Evolutionary conservation across 1,140 invertebrate genomes (phyloP).

Genomic region (Brachionus sp.): DNA sequence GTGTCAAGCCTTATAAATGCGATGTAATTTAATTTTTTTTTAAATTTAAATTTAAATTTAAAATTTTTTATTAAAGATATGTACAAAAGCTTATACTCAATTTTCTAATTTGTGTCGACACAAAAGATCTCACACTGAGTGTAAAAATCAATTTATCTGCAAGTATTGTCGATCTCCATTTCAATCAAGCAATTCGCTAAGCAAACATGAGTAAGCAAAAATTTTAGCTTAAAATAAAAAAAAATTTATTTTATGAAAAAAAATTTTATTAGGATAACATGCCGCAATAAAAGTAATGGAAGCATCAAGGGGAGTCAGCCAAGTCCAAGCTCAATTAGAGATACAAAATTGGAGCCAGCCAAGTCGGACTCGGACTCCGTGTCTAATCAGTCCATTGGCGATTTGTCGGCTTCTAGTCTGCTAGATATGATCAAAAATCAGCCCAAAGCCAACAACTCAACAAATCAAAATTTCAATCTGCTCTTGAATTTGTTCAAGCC

Average conservation of each 20-base stretch:
- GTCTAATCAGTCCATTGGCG: neutral
- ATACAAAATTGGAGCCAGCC: neutral
- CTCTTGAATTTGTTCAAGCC: neutral
- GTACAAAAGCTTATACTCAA: slow-evolving; percentile 90
- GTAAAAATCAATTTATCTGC: slow-evolving; percentile 33
- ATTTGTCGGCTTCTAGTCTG: neutral
- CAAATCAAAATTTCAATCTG: neutral
- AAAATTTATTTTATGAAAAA: neutral
- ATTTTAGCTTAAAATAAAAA: neutral
- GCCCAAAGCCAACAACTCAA: neutral
- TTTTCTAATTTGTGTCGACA: slow-evolving; percentile 99
- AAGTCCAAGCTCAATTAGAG: neutral
- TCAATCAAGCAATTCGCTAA: slow-evolving; percentile 28
- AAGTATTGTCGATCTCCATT: slow-evolving; percentile 29
- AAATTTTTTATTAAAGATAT: slow-evolving; percentile 50
- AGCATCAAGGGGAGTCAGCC: neutral
- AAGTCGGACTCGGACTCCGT: neutral
- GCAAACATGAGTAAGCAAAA: slow-evolving; percentile 30
- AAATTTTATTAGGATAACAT: neutral
- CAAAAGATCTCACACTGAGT: slow-evolving; percentile 90
- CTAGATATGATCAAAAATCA: neutral
- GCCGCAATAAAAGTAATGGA: neutral
- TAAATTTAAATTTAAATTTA: neutral
- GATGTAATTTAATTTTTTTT: slow-evolving; percentile 50
- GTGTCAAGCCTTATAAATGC: slow-evolving; percentile 89